These are phyloP conservation scores for Cyprinodon brontotheroides DNA, from an alignment of 2,113 vertebrate genomes.

Conservation along the genomic window DNA sequence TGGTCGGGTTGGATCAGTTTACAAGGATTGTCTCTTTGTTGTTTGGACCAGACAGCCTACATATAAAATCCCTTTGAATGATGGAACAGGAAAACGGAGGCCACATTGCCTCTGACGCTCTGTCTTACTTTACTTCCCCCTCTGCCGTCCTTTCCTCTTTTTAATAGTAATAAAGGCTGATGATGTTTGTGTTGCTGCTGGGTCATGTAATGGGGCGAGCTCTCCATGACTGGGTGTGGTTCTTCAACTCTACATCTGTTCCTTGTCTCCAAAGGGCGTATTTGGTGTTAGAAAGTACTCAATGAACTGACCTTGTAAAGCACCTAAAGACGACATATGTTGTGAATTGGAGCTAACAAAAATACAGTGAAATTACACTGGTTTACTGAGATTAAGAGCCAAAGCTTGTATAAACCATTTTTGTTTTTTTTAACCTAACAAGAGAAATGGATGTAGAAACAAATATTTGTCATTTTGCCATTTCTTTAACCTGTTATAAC, in stretches of 20 bases:
- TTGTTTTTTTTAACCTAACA: neutral
- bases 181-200: conserved; percentile 73
- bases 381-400: conserved; percentile 26
- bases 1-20: neutral
- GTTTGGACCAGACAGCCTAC: conserved; percentile 10
- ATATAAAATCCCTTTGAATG: neutral
- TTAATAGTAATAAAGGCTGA: conserved; percentile 28
- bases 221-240: conserved; percentile 64
- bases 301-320: too few species aligned
- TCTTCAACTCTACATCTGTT: conserved; percentile 57
- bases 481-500: too few species aligned
- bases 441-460: too few species aligned
- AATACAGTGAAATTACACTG: too few species aligned
- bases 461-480: too few species aligned
- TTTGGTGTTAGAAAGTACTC: conserved; percentile 27
- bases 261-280: conserved; percentile 48
- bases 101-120: neutral
- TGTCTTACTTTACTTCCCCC: neutral
- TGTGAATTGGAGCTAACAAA: too few species aligned
- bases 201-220: conserved; percentile 53
- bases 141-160: conserved; percentile 40
- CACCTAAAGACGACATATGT: too few species aligned
- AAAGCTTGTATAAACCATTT: conserved; percentile 23
- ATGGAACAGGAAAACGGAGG: conserved; percentile 15
- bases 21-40: neutral